Evolutionary conservation across 2,888 invertebrate species (phyloP).

Genomic region (Teinopalpus imperialis): DNA sequence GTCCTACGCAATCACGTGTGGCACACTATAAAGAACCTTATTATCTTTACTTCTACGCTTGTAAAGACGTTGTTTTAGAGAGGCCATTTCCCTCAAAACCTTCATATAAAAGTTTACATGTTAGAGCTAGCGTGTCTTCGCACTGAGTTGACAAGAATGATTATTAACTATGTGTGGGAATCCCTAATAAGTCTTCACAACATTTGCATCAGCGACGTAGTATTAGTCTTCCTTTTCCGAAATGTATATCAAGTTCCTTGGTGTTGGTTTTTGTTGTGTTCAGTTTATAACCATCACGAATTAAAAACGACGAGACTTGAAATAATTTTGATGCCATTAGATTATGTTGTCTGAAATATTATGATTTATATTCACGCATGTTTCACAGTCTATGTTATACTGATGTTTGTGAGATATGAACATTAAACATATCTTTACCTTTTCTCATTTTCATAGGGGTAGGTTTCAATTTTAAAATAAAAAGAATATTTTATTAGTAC

Average conservation of each 20-base stretch:
- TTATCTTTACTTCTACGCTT: conserved; percentile 18
- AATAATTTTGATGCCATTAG: conserved; percentile 8
- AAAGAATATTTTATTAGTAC: no score
- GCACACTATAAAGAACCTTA: conserved; percentile 33
- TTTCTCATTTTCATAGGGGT: no score
- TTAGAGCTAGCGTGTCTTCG: conserved; percentile 33
- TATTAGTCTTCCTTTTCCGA: conserved; percentile 31
- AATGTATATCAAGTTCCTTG: conserved; percentile 31
- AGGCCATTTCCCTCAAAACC: conserved; percentile 36
- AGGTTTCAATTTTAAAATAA: no score
- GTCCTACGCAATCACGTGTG: conserved; percentile 37
- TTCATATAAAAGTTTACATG: conserved; percentile 31
- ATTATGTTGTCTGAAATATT: conserved; percentile 5
- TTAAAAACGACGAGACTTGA: no score
- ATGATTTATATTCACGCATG: conserved; percentile 10
- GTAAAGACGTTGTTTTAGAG: conserved; percentile 26
- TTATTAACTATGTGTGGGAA: conserved; percentile 62
- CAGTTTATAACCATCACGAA: conserved; percentile 21
- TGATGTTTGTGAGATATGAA: no score
- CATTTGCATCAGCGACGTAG: conserved; percentile 59
- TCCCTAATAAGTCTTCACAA: conserved; percentile 75
- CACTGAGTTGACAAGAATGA: conserved; percentile 68
- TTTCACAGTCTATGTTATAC: no score
- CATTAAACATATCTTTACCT: no score
- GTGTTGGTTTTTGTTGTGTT: conserved; percentile 26